Evolutionary conservation across 2,888 invertebrate species (phyloP).

Genomic region (Spialia ferax): DNA sequence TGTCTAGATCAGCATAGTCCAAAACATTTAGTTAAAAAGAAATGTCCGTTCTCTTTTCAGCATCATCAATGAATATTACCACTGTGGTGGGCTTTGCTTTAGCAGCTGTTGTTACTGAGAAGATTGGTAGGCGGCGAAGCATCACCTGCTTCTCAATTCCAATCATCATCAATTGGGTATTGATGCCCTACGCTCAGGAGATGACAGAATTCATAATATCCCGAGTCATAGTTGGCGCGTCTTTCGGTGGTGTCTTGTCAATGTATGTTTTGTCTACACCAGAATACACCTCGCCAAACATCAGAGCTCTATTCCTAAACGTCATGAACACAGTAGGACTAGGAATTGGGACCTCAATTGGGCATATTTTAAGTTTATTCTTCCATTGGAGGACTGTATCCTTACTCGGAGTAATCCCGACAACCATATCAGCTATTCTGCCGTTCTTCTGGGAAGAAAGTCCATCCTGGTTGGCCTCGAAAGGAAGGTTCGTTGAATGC

Average conservation of each 20-base stretch:
- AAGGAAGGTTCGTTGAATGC: not conserved
- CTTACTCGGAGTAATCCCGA: not conserved
- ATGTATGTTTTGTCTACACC: constrained; percentile 4
- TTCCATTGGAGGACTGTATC: not conserved
- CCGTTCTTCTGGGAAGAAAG: constrained; percentile 10
- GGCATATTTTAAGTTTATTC: not conserved
- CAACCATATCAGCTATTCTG: not conserved
- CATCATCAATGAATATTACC: constrained; percentile 41
- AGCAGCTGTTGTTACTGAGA: constrained; percentile 40
- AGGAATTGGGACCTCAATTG: not conserved
- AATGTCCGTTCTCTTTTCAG: too few relatives aligned
- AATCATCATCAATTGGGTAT: constrained; percentile 41
- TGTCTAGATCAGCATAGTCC: too few relatives aligned
- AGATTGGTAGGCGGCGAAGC: constrained; percentile 40
- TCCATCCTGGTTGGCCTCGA: constrained; percentile 3
- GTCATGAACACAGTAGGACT: not conserved
- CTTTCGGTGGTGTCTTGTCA: constrained; percentile 44
- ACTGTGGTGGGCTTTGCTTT: constrained; percentile 39
- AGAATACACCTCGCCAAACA: not conserved
- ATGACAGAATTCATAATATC: constrained; percentile 39
- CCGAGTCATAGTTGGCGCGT: constrained; percentile 44
- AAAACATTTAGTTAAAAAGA: too few relatives aligned
- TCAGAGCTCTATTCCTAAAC: not conserved
- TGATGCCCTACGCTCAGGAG: constrained; percentile 42
- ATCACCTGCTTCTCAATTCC: constrained; percentile 41